Evolutionary conservation across 2,797 vertebrate genomes (phyloP), one percentile per base, ranked within the genome.

Genomic region (Lepilemur septentrionalis): DNA sequence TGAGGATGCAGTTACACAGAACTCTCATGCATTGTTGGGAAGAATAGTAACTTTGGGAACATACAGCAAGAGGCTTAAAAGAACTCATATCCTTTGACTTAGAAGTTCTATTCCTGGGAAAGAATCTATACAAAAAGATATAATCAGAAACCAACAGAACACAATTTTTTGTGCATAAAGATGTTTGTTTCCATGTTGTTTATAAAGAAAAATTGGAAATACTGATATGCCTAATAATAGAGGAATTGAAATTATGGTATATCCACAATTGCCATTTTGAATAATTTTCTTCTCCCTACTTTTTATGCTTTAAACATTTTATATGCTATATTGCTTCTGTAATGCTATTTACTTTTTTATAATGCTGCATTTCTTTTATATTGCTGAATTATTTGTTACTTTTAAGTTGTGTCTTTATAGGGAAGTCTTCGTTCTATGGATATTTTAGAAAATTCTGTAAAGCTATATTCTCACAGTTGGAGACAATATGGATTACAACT

Each of bases 341-440:
- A 88, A 65, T 94, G 69, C 69, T 76, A 46, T 78, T 85, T 94
- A 48, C 86, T 61, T 89, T 52, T 35, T 91, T 65, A 75, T 63
- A 93, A 48, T 93, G 14, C 32, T 83, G 3, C 15, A 41, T 70
- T 94, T 89, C 76, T 91, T 95, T 92, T 89, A 50, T 85, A 63
- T 87, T 93, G 70, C 57, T 92, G 43, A 84, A 92, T 81, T 85
- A 59, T 28, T 43, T 95, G 32, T 94, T 95, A 89, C 92, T 70
- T 91, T 92, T 80, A 87, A 72, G 25, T 61, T 79, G 17, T 85
- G 2, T 89, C 76, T 88, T 67, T 78, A 67, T 7, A 92, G 50
- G n/a, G 15, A 97, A 93, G 32, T 91, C 90, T 95, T 89, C 32
- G 48, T 95, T 95, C 94, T 92, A 57, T 73, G 88, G 72, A 63